Evolutionary conservation across 2,113 vertebrate genomes (phyloP).

Genomic region (Amblyornis subalaris): DNA sequence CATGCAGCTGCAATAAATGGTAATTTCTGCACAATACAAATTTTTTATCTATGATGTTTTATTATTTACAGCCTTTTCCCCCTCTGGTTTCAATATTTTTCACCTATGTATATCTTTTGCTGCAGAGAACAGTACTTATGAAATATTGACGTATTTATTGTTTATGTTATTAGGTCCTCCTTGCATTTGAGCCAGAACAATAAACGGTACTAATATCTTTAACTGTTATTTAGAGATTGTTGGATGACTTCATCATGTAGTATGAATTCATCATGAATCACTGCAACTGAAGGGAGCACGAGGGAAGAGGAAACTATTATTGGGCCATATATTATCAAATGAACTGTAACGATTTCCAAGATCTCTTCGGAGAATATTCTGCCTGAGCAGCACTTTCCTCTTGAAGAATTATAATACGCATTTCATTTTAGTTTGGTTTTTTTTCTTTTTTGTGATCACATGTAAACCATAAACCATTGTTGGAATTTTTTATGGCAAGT

Average conservation of each 20-base stretch:
- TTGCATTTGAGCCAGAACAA: not conserved
- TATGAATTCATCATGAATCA: conserved; percentile 38
- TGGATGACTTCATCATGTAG: not conserved
- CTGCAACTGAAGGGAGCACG: not conserved
- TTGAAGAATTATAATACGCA: not conserved
- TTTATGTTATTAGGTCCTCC: not conserved
- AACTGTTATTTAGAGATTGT: not conserved
- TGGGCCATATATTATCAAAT: conserved; percentile 45
- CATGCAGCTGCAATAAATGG: not conserved
- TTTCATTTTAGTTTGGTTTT: not conserved
- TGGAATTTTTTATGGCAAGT: not conserved
- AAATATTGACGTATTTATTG: not conserved
- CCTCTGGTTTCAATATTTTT: not conserved
- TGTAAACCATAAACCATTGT: not conserved
- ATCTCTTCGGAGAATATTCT: conserved; percentile 30
- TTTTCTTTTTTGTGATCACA: not conserved
- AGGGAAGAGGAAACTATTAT: conserved; percentile 36
- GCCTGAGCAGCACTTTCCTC: not conserved
- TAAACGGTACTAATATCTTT: not conserved
- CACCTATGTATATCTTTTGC: not conserved
- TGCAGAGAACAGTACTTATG: not conserved
- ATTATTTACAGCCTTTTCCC: not conserved
- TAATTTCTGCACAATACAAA: not conserved
- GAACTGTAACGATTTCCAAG: not conserved
- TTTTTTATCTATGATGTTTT: not conserved